Percentiles rank a stretch among this genome's conserved stretches.
These are phyloP conservation scores for Spea bombifrons DNA, from an alignment of 2,113 vertebrate genomes.

Conservation along the genomic window DNA sequence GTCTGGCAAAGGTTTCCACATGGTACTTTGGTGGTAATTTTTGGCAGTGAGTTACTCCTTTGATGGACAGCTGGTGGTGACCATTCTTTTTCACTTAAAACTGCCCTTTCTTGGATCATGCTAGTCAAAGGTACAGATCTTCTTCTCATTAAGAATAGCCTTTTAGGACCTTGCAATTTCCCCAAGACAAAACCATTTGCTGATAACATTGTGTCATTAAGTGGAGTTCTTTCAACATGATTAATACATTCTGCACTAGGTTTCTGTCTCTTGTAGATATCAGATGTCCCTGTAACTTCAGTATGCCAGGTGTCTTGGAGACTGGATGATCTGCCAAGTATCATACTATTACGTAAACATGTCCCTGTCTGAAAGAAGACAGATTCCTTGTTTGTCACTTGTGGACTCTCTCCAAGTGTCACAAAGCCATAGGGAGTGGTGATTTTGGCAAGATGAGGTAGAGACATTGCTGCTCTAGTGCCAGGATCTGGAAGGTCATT, in stretches of 20 bases:
- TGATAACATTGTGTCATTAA: neutral
- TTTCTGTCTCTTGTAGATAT: fast-evolving
- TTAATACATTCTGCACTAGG: neutral
- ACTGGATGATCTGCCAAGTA: fast-evolving
- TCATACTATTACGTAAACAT: neutral
- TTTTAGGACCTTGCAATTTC: neutral
- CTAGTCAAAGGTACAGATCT: neutral
- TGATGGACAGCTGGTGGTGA: neutral
- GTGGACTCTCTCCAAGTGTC: slow-evolving; percentile 70
- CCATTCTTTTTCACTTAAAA: neutral
- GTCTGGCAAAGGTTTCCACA: slow-evolving; percentile 44
- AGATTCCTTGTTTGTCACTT: slow-evolving; percentile 68
- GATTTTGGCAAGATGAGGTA: slow-evolving; percentile 67
- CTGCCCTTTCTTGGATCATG: neutral
- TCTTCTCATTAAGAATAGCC: neutral
- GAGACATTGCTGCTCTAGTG: slow-evolving; percentile 61
- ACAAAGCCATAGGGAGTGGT: slow-evolving; percentile 66
- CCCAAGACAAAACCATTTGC: neutral
- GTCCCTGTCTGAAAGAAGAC: slow-evolving; percentile 59
- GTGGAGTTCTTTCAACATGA: neutral
- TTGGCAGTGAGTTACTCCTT: slow-evolving; percentile 26
- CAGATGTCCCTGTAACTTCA: fast-evolving
- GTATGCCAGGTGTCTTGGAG: neutral
- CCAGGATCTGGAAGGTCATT: slow-evolving; percentile 56
- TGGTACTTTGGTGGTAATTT: neutral